Percentiles rank a stretch among this genome's conserved stretches.
These are phyloP conservation scores for Lycocorax pyrrhopterus DNA, from an alignment of 2,113 vertebrate genomes.

Conservation along the genomic window DNA sequence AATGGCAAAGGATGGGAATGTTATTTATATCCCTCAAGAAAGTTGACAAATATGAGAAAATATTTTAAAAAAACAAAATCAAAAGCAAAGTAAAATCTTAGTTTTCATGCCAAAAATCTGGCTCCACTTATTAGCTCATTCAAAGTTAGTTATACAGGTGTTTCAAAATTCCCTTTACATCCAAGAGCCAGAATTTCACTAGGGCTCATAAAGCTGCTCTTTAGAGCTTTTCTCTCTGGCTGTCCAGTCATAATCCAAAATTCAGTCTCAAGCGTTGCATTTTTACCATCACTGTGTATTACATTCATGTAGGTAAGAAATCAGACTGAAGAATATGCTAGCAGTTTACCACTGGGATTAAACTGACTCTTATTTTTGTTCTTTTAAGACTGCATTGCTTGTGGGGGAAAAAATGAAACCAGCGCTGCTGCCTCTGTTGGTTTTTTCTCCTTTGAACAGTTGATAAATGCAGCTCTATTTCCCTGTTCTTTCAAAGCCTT, in stretches of 20 bases:
- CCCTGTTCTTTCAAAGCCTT: constrained; percentile 1
- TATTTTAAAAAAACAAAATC: background rate
- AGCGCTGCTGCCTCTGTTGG: background rate
- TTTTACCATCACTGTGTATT: constrained; percentile 45
- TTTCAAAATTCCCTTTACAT: background rate
- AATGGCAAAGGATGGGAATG: background rate
- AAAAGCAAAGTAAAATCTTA: background rate
- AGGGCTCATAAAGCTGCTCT: background rate
- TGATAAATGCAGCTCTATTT: background rate
- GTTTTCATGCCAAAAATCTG: background rate
- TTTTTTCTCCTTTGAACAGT: background rate
- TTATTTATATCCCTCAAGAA: background rate
- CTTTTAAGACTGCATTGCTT: constrained; percentile 19
- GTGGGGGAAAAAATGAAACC: background rate
- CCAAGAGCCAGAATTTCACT: constrained; percentile 15
- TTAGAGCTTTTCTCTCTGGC: constrained; percentile 29
- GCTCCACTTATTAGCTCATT: background rate
- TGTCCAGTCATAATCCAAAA: constrained; percentile 22
- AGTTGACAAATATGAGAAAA: background rate
- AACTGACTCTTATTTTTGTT: constrained; percentile 21
- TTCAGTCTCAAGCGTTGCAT: constrained; percentile 17
- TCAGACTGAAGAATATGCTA: constrained; percentile 35
- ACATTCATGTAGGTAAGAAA: constrained; percentile 50
- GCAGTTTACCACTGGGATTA: constrained; percentile 54
- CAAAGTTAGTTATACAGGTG: background rate